phyloP scores from a whole-genome alignment of 2,797 vertebrate genomes.

The Chlorospingus semifuscus region DNA sequence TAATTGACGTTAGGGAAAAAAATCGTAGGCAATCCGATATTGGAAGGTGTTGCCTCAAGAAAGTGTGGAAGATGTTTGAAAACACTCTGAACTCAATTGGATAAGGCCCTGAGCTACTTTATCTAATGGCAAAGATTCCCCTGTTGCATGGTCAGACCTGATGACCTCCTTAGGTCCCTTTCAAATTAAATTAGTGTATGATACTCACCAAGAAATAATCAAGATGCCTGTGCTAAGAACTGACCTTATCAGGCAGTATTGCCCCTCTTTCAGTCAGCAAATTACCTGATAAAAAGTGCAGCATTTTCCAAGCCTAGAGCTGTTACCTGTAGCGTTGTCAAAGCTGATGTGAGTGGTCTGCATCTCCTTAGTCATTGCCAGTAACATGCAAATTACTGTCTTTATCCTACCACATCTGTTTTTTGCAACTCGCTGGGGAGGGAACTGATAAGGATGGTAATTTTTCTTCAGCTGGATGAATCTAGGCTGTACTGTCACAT shows the following conservation, averaged over 20 bases:
- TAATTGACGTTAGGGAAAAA: not conserved
- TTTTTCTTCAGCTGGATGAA: not conserved
- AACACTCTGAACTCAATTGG: not conserved
- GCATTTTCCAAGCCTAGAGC: not conserved
- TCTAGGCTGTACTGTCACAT: not conserved
- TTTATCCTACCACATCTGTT: not conserved
- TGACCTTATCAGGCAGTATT: not conserved
- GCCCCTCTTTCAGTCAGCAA: not conserved
- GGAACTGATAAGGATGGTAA: not conserved
- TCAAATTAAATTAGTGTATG: not conserved
- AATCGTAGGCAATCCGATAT: not conserved
- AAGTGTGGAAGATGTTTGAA: not conserved
- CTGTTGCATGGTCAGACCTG: not conserved
- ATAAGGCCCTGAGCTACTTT: not conserved
- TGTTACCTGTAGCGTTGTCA: not conserved
- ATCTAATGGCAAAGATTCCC: not conserved
- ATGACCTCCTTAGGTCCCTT: not conserved
- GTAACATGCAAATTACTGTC: not conserved
- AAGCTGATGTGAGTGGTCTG: not conserved
- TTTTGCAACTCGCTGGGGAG: not conserved
- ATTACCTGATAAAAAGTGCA: not conserved
- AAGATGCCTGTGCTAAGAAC: not conserved
- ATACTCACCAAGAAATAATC: not conserved
- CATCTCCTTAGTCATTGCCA: not conserved
- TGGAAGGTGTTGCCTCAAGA: not conserved